Evolutionary conservation across 2,888 invertebrate genomes (phyloP).

Genomic region (Lepidocyrtinus sp.): DNA sequence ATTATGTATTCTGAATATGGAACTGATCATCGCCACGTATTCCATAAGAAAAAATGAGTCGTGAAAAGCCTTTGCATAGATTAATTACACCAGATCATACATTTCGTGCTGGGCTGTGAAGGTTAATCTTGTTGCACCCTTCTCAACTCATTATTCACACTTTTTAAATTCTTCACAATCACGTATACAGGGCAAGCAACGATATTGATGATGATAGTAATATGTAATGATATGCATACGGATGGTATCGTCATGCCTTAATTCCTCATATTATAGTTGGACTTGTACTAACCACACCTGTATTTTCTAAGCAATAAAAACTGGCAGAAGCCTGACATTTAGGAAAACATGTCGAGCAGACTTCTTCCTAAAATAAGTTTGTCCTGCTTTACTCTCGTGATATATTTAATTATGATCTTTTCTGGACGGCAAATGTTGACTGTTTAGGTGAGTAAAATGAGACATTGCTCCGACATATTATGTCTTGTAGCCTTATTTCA

Average conservation of each 20-base stretch:
- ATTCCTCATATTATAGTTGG: not conserved
- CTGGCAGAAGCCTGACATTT: not conserved
- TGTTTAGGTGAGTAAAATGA: too few species aligned
- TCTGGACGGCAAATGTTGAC: too few species aligned
- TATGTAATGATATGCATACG: conserved; percentile 50
- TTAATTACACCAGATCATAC: conserved; percentile 57
- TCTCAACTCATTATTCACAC: conserved; percentile 38
- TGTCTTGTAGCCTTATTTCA: too few species aligned
- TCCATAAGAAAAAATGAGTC: not conserved
- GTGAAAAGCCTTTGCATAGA: conserved; percentile 25
- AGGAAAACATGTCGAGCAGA: not conserved
- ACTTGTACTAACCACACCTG: conserved; percentile 53
- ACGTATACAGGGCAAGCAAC: conserved; percentile 8
- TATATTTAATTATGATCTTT: not conserved
- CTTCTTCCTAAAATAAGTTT: not conserved
- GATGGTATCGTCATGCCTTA: conserved; percentile 18
- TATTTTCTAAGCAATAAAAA: not conserved
- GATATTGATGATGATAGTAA: conserved; percentile 47
- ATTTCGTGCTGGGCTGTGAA: conserved; percentile 58
- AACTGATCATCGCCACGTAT: not conserved
- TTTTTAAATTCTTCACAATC: conserved; percentile 50
- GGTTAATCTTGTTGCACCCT: conserved; percentile 58
- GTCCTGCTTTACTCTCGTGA: not conserved
- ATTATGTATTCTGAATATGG: too few species aligned
- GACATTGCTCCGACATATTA: too few species aligned